Evolutionary conservation across 2,888 invertebrate species (phyloP).

Genomic region (Pedicia rivosa): DNA sequence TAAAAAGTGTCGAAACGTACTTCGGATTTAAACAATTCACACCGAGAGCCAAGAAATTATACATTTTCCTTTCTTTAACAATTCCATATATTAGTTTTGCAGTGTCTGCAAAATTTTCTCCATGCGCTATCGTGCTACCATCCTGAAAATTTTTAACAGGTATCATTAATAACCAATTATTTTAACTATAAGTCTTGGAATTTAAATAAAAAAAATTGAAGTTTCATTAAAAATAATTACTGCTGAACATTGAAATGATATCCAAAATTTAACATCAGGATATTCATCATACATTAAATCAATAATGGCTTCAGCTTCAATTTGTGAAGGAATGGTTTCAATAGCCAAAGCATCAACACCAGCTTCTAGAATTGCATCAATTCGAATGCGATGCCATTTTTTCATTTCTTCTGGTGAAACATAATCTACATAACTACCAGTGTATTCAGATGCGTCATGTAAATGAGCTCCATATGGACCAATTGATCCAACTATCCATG

Average conservation of each 20-base stretch:
- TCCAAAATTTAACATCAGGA: slow-evolving; percentile 67
- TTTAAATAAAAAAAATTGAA: no score
- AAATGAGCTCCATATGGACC: slow-evolving; percentile 87
- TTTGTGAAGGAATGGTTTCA: slow-evolving; percentile 77
- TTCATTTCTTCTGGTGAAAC: slow-evolving; percentile 50
- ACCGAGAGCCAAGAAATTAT: slow-evolving; percentile 66
- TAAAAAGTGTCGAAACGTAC: slow-evolving; percentile 43
- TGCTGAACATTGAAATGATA: slow-evolving; percentile 82
- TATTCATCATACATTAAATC: slow-evolving; percentile 58
- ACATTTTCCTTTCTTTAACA: slow-evolving; percentile 42
- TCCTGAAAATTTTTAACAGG: no score
- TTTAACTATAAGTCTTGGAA: no score
- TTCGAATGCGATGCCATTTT: slow-evolving; percentile 72
- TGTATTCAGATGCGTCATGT: slow-evolving; percentile 85
- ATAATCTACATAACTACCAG: slow-evolving; percentile 60
- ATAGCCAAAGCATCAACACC: slow-evolving; percentile 76
- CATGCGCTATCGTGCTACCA: slow-evolving; percentile 47
- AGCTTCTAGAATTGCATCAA: slow-evolving; percentile 59
- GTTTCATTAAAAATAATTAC: no score
- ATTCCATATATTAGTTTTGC: slow-evolving; percentile 48
- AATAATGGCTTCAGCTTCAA: slow-evolving; percentile 70
- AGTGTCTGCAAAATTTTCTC: slow-evolving; percentile 61
- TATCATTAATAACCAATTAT: no score
- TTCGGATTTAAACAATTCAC: slow-evolving; percentile 71
- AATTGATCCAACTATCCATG: slow-evolving; percentile 71